Evolutionary conservation across 2,888 invertebrate genomes (phyloP).

Genomic region (Sipha maydis): DNA sequence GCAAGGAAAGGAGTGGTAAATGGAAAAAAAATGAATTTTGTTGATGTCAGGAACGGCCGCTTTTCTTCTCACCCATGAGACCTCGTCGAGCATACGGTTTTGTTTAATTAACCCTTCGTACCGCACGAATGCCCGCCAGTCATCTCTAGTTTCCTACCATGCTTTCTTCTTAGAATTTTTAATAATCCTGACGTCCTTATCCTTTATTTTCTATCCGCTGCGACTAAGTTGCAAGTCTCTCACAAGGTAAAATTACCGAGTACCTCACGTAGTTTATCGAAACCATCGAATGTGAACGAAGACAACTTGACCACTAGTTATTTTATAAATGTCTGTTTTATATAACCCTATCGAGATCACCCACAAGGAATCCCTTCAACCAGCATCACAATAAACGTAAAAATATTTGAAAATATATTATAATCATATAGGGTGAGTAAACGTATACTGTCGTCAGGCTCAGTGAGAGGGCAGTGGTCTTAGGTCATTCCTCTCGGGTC

Average conservation of each 20-base stretch:
- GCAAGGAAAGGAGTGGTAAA: not conserved
- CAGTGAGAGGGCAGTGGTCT: too few species aligned
- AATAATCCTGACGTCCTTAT: not conserved
- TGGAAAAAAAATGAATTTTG: conserved; percentile 43
- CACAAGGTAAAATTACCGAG: not conserved
- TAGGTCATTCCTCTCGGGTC: too few species aligned
- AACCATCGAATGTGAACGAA: not conserved
- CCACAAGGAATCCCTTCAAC: not conserved
- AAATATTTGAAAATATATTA: too few species aligned
- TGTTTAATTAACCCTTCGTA: conserved; percentile 50
- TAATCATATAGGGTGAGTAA: too few species aligned
- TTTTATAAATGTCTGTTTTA: conserved; percentile 39
- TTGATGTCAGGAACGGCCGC: conserved; percentile 13
- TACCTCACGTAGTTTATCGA: conserved; percentile 1
- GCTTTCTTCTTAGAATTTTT: not conserved
- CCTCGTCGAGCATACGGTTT: conserved; percentile 16
- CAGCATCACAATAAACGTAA: not conserved
- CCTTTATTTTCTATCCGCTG: not conserved
- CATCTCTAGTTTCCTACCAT: not conserved
- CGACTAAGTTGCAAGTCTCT: too few species aligned
- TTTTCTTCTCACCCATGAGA: not conserved
- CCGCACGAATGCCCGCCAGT: not conserved
- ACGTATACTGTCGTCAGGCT: too few species aligned
- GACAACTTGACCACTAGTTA: not conserved
- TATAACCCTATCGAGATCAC: conserved; percentile 36